Conservation (phyloP, 2,797 vertebrate genomes). For the Propithecus deckenii region DNA sequence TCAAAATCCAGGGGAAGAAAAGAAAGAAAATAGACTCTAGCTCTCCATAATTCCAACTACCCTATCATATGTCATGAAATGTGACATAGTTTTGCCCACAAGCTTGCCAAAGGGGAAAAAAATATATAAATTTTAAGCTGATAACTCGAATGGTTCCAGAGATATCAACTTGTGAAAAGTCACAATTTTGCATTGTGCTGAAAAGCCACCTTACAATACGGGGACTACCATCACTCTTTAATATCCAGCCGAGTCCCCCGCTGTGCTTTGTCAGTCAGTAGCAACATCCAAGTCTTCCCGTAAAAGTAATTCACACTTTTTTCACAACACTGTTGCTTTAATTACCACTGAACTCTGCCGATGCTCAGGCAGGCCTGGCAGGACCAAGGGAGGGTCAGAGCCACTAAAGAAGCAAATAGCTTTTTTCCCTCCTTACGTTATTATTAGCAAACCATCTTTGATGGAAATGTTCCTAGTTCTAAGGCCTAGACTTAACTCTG, state of each 20-base stretch:
- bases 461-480: constrained; percentile 87
- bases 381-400: constrained; percentile 85
- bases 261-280: constrained; percentile 89
- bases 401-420: constrained; percentile 86
- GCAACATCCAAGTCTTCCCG: constrained; percentile 87
- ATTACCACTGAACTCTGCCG: constrained; percentile 90
- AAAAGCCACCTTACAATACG: constrained; percentile 85
- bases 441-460: constrained; percentile 88
- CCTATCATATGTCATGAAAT: constrained; percentile 69
- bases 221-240: constrained; percentile 86
- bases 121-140: constrained; percentile 81
- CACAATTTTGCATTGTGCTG: constrained; percentile 88
- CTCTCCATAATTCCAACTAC: constrained; percentile 71
- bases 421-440: constrained; percentile 84
- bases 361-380: constrained; percentile 88
- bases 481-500: constrained; percentile 85
- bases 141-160: constrained; percentile 85
- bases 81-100: constrained; percentile 76
- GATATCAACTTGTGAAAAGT: constrained; percentile 88
- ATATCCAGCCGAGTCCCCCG: constrained; percentile 87
- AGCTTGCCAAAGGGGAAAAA: constrained; percentile 62
- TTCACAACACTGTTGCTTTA: constrained; percentile 90
- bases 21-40: constrained; percentile 73
- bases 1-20: constrained; percentile 72
- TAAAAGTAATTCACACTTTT: constrained; percentile 92